Evolutionary conservation across 2,113 vertebrate species (phyloP), one percentile per base, ranked within the genome.

Genomic region (Lophius piscatorius): DNA sequence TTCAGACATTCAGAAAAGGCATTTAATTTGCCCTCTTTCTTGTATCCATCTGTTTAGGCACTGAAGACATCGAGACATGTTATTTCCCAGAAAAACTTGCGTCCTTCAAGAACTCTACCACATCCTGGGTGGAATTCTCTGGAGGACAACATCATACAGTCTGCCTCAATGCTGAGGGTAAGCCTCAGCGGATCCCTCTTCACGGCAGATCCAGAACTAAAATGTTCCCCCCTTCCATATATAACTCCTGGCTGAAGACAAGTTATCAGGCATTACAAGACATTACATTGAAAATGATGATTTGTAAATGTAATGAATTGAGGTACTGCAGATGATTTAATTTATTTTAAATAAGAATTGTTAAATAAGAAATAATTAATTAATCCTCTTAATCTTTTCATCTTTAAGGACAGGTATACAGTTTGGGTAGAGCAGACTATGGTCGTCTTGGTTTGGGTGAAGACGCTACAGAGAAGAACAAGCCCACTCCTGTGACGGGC

Each of bases 121-220:
- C 93, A 12, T 91, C 93, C 50, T 99, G 96, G 96, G 87, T 95
- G 0, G 91, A 91, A 22, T 97, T 98, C 81, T 95, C 95, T 0
- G 97, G 96, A 0, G 97, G 97, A 22, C 96, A 97, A 52, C 97
- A 99, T 80, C 97, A 99, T 83, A 95, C 96, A 0, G 36, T 99
- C 56, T 99, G 97, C 26, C 89, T 99, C 0, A 94, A 98, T 81
- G 93, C 95, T 0, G 93, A 96, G 82, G 97, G 97, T 96, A 89
- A 80, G 22, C 9, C 13, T 12, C 29, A 24, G 11, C n/a, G n/a
- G n/a, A n/a, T n/a, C n/a, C n/a, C n/a, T n/a, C n/a, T n/a, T n/a
- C n/a, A n/a, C n/a, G n/a, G n/a, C n/a, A n/a, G n/a, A n/a, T n/a
- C n/a, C n/a, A n/a, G n/a, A n/a, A n/a, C n/a, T n/a, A n/a, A n/a